Percentiles rank a stretch among this genome's conserved stretches.
phyloP scores from a whole-genome alignment of 1,140 invertebrate genomes.

The Micrasema minimum region DNA sequence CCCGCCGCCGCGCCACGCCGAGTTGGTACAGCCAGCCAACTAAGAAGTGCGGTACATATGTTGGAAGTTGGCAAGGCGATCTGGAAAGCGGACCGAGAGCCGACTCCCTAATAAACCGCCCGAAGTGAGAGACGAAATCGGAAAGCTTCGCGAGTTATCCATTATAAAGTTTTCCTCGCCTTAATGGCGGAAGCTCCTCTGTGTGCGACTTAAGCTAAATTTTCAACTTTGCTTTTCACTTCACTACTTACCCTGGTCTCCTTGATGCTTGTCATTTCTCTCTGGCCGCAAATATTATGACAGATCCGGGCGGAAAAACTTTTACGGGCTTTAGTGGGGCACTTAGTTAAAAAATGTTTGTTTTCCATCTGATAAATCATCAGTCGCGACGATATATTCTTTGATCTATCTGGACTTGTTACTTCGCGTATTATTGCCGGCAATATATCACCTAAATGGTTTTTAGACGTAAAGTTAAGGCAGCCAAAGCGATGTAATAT shows the following conservation, averaged over 20 bases:
- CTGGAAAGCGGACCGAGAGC: background rate
- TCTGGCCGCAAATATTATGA: slow-evolving; percentile 36
- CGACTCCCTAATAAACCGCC: slow-evolving; percentile 21
- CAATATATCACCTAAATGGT: slow-evolving; percentile 28
- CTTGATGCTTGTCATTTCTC: slow-evolving; percentile 40
- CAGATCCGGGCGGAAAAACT: slow-evolving; percentile 20
- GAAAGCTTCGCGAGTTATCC: slow-evolving; percentile 38
- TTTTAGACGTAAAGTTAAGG: slow-evolving; percentile 11
- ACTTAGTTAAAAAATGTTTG: slow-evolving; percentile 26
- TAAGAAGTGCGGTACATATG: background rate
- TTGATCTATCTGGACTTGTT: slow-evolving; percentile 29
- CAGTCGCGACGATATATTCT: slow-evolving; percentile 18
- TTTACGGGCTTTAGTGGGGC: slow-evolving; percentile 11
- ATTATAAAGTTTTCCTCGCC: slow-evolving; percentile 33
- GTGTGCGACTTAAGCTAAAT: slow-evolving; percentile 32
- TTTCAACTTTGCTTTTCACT: slow-evolving; percentile 39
- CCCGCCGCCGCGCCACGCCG: no score
- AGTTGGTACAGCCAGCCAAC: no score
- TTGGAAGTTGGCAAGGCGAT: background rate
- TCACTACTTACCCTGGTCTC: slow-evolving; percentile 17
- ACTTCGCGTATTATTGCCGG: slow-evolving; percentile 29
- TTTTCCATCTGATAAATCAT: slow-evolving; percentile 34
- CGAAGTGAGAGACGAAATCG: slow-evolving; percentile 16
- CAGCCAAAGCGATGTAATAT: slow-evolving; percentile 3
- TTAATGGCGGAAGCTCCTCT: slow-evolving; percentile 22